Base-by-base conservation (phyloP, 1,140 invertebrate genomes). In the Venturia canescens region DNA sequence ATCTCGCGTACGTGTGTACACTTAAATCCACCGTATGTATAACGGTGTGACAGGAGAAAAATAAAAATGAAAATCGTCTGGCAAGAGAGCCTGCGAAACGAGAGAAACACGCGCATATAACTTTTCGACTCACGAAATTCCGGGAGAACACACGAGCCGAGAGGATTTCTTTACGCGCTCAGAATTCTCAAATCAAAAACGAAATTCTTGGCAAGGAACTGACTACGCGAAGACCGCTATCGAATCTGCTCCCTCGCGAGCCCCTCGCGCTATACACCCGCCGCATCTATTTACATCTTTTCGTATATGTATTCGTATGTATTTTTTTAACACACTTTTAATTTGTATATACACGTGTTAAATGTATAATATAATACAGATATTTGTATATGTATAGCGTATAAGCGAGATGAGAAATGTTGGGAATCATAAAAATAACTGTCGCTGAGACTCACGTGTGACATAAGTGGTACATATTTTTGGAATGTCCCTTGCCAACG, bases 81-180 rank as follows among this genome's bases (percentile, higher is more conserved):
- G 13, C 57, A 60, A 60, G 57, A 60, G 57, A 60, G 13, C 13
- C 57, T 23, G 57, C 57, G 23, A 60, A 60, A 60, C n/a, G 57
- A 60, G 57, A 60, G 57, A 60, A 60, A 9, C 57, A 23, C n/a
- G 57, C 57, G 7, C 21, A 60, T 60, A 60, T 72, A 44, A 48
- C 31, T 29, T 72, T 53, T 48, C 70, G 70, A 53, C 70, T 72
- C 70, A 72, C 70, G 70, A 72, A 66, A 66, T 66, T 66, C 16
- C 63, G 63, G 63, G 23, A 66, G 13, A 66, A 66, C 63, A 66
- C 63, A 66, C 63, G 63, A 66, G 23, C 63, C 26, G 11, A 66
- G 63, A 66, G 23, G 63, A 66, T 66, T 66, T 66, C 63, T 66
- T 66, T 66, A 66, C 63, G 63, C 63, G 23, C 63, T 29, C 63